These are phyloP conservation scores for Samia ricini DNA, from an alignment of 1,140 invertebrate genomes.

Conservation along the genomic window DNA sequence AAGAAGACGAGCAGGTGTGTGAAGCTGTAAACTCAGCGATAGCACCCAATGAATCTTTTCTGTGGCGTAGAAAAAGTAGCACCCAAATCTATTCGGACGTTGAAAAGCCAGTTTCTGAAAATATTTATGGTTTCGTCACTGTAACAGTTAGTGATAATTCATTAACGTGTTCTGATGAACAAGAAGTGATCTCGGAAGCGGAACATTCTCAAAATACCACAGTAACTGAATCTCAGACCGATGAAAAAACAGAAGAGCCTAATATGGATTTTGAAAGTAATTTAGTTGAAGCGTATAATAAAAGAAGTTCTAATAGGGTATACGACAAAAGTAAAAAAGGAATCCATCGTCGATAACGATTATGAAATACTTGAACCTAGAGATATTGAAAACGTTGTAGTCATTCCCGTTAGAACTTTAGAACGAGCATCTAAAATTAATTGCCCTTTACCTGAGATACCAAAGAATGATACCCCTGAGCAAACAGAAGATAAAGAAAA, in stretches of 20 bases:
- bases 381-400: conserved; percentile 45
- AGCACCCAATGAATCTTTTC: conserved; percentile 73
- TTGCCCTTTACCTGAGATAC: conserved; percentile 74
- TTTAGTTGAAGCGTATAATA: conserved; percentile 72
- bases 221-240: conserved; percentile 28
- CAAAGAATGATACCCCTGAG: conserved; percentile 36
- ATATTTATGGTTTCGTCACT: conserved; percentile 53
- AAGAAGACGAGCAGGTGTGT: conserved; percentile 41
- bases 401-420: conserved; percentile 50
- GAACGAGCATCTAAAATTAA: conserved; percentile 66
- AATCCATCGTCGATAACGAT: conserved; percentile 56
- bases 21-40: conserved; percentile 58
- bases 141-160: conserved; percentile 44
- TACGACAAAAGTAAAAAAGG: conserved; percentile 53
- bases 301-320: conserved; percentile 57
- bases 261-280: conserved; percentile 66
- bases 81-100: conserved; percentile 60
- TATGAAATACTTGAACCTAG: conserved; percentile 71
- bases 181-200: conserved; percentile 34
- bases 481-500: conserved; percentile 59
- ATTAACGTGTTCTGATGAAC: conserved; percentile 30
- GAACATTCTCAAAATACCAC: conserved; percentile 42
- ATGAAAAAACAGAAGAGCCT: conserved; percentile 27
- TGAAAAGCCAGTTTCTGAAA: conserved; percentile 55
- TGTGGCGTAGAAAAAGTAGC: conserved; percentile 68